phyloP scores from a whole-genome alignment of 2,797 vertebrate species.

The Anabacerthia variegaticeps region DNA sequence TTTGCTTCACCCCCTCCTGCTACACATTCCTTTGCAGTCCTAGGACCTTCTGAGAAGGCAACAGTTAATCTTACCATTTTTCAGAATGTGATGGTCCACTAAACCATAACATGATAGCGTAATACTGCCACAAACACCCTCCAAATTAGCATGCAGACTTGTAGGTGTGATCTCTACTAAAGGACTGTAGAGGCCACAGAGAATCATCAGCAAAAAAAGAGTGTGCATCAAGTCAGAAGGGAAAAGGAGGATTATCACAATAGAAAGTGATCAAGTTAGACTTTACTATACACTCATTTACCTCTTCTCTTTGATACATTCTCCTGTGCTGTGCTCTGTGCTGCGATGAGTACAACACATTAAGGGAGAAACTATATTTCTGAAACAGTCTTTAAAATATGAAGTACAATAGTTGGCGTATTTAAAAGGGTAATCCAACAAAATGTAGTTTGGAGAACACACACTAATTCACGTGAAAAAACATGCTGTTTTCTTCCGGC shows the following conservation, averaged over 20 bases:
- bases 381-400: not conserved
- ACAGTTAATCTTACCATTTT: not conserved
- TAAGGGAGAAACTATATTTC: not conserved
- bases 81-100: not conserved
- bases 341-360: not conserved
- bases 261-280: not conserved
- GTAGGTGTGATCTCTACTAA: not conserved
- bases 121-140: not conserved
- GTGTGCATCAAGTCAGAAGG: not conserved
- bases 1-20: not conserved
- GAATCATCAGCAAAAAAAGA: not conserved
- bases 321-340: not conserved
- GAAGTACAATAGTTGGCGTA: not conserved
- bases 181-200: not conserved
- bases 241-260: not conserved
- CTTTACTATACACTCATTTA: not conserved
- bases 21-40: not conserved
- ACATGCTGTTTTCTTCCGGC: not conserved
- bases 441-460: not conserved
- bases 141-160: fast-evolving
- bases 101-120: not conserved
- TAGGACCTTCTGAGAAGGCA: not conserved
- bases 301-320: not conserved
- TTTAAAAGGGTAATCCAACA: not conserved
- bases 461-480: not conserved